Evolutionary conservation across 2,113 vertebrate species (phyloP).

Genomic region (Taurulus bubalis): DNA sequence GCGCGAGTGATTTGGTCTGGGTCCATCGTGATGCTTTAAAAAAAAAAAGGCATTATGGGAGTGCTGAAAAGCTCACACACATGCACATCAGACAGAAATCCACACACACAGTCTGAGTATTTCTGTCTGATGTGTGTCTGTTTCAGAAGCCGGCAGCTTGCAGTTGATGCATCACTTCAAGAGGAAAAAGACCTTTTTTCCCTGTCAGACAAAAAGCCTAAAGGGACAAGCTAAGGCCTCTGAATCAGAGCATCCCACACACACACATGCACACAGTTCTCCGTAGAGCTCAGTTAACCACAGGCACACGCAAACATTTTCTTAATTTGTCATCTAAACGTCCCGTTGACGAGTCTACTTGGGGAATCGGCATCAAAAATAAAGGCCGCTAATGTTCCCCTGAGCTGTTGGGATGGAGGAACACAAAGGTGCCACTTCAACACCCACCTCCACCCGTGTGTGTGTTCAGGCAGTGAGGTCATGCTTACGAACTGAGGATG

Average conservation of each 20-base stretch:
- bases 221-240: conserved; percentile 37
- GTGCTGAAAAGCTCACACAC: neutral
- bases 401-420: conserved; percentile 13
- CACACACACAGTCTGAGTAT: conserved; percentile 1
- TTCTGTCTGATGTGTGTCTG: conserved; percentile 23
- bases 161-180: conserved; percentile 61
- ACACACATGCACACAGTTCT: conserved; percentile 19
- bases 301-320: conserved; percentile 12
- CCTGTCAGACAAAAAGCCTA: conserved; percentile 52
- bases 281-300: conserved; percentile 30
- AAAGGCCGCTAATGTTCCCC: conserved; percentile 44
- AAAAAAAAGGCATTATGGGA: conserved; percentile 18
- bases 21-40: conserved; percentile 13
- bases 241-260: conserved; percentile 54
- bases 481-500: conserved; percentile 37
- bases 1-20: conserved; percentile 24
- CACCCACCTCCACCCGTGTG: conserved; percentile 17
- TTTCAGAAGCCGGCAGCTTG: conserved; percentile 28
- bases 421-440: conserved; percentile 63
- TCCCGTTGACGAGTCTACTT: conserved; percentile 9
- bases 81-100: neutral
- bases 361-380: conserved; percentile 11
- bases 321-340: conserved; percentile 48
- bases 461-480: conserved; percentile 51
- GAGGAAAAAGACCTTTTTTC: conserved; percentile 52